phyloP scores from a whole-genome alignment of 1,140 invertebrate genomes.

The Drosophila dunni region DNA sequence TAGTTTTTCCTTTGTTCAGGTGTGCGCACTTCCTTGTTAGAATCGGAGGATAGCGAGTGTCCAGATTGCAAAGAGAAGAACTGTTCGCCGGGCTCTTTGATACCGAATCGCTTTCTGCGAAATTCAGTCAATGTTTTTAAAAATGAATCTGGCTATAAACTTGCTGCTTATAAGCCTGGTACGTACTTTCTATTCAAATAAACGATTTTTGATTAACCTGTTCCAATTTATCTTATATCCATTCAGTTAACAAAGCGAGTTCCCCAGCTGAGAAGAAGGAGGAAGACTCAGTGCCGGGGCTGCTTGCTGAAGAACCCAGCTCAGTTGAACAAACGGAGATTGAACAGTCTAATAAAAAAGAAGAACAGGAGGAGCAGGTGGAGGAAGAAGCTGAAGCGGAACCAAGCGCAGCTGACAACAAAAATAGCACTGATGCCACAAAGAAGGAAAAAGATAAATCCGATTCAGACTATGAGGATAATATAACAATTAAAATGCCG shows the following conservation, averaged over 20 bases:
- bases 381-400: neutral
- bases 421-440: constrained; percentile 9
- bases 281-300: neutral
- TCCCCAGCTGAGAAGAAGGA: constrained; percentile 23
- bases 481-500: constrained; percentile 86
- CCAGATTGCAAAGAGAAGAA: constrained; percentile 96
- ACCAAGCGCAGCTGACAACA: constrained; percentile 36
- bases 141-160: constrained; percentile 94
- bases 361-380: neutral
- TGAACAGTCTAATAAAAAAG: constrained; percentile 16
- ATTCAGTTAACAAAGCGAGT: constrained; percentile 21
- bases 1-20: constrained; percentile 86
- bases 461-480: constrained; percentile 87
- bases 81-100: constrained; percentile 95
- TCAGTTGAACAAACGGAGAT: neutral
- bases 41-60: constrained; percentile 97
- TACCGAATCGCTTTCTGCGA: constrained; percentile 95
- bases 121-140: constrained; percentile 95
- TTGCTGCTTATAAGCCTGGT: constrained; percentile 57
- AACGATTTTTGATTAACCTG: too few relatives aligned
- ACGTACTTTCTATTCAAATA: constrained; percentile 12
- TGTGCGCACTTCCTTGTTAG: constrained; percentile 93
- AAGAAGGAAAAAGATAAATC: constrained; percentile 76
- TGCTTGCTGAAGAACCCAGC: constrained; percentile 13
- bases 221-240: too few relatives aligned